Base-by-base conservation (phyloP, 2,888 invertebrate species). In the Parnassius glacialis region DNA sequence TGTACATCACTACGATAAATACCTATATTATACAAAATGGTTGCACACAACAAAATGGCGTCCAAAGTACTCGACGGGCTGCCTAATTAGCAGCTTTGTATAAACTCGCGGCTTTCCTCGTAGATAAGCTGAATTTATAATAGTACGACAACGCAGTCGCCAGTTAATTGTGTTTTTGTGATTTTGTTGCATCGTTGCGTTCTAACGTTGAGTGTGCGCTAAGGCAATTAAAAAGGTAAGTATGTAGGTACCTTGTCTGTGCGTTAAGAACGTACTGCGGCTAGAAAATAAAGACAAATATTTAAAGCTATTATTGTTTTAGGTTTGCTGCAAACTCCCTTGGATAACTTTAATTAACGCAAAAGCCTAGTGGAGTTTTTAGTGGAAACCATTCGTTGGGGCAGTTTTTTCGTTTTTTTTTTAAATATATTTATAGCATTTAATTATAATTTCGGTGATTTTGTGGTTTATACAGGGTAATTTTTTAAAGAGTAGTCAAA, bases 101-200 rank as follows among this genome's bases (percentile, higher is more conserved):
- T 79, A 79, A 78, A 75, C 68, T 68, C 72, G 78, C 65, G 87
- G 84, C 87, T 90, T 90, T 90, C 90, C 90, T 86, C 75, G 67
- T 87, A 85, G 88, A 88, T 87, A 88, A 85, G 75, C 65, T 41
- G 65, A 71, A 74, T 81, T 86, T 87, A 87, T 79, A 82, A 74
- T 67, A 68, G 61, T 52, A 48, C 57, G 25, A 53, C 59, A 16
- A 55, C 12, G 16, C 56, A 25, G 44, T 51, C 20, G 54, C 16
- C 42, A 41, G 56, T n/a, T 62, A 67, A 64, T 67, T 51, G 66
- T 61, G 58, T 52, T 60, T 61, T 58, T 61, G 66, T 63, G 59
- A 48, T 55, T 60, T 57, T 56, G 56, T 62, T 64, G 61, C 57
- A 47, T n/a, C 52, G 62, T 34, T 53, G 53, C 57, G n/a, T 48